Evolutionary conservation across 2,888 invertebrate genomes (phyloP).

Genomic region (Gandaritis pyraliata): DNA sequence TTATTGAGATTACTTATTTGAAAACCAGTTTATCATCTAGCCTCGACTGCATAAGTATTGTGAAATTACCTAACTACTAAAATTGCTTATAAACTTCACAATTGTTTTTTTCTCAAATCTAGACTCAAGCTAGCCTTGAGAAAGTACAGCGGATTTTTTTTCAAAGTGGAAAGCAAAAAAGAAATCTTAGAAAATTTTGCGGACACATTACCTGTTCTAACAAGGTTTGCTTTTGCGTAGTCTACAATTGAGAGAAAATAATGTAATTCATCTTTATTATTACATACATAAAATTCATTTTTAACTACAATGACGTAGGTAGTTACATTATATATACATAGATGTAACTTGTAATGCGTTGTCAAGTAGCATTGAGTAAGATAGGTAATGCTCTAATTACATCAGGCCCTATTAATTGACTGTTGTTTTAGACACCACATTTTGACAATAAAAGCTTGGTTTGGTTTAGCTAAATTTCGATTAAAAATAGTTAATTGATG

Average conservation of each 20-base stretch:
- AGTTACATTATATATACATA: background rate
- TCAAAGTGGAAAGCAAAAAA: conserved; percentile 56
- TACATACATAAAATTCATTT: conserved; percentile 4
- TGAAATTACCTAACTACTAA: too few species aligned
- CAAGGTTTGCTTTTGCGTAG: conserved; percentile 64
- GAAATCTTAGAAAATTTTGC: conserved; percentile 61
- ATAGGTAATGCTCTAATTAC: too few species aligned
- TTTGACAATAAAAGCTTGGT: too few species aligned
- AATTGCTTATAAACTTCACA: conserved; percentile 4
- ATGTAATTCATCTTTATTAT: conserved; percentile 17
- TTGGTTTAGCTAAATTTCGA: too few species aligned
- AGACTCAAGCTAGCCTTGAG: conserved; percentile 60
- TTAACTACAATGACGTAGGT: background rate
- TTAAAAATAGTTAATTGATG: background rate
- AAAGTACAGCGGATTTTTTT: conserved; percentile 49
- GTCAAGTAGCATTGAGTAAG: conserved; percentile 1
- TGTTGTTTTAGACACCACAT: too few species aligned
- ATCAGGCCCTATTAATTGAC: too few species aligned
- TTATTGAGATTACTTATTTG: too few species aligned
- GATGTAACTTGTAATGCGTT: background rate
- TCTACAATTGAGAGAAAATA: conserved; percentile 69
- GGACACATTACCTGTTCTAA: conserved; percentile 59
- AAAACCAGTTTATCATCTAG: too few species aligned
- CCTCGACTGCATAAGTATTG: too few species aligned
- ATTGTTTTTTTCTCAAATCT: conserved; percentile 69